Evolutionary conservation across 2,888 invertebrate genomes (phyloP), one percentile per base, ranked within the genome.

Genomic region (Protodeltote pygarga): DNA sequence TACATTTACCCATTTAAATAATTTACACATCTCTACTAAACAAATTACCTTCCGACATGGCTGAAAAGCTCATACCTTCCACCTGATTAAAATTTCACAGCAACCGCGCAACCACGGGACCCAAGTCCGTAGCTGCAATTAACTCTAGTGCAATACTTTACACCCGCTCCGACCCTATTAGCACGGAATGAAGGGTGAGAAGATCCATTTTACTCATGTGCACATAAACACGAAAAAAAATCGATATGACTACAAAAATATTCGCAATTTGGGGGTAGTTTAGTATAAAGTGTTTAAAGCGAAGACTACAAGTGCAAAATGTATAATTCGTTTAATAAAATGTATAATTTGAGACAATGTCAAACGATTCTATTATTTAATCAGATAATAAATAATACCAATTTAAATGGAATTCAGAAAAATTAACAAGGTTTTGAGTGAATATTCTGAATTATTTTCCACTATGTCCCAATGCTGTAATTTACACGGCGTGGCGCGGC

Each of bases 111-210:
- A 6, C 5, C 24, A 5, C 31, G 8, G 10, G 17, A 11, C 37
- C 19, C 45, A 32, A 49, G 17, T 16, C 44, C 57, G 42, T 46
- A 21, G 24, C 33, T 33, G 62, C 51, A 64, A 64, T 61, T 64
- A 63, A 40, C 42, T 51, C 20, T 25, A 55, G 55, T 41, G 51
- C 46, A 28, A 49, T 52, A 57, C 46, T 65, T 61, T 49, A 61
- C 49, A 61, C 62, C 34, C 41, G 19, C 20, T 11, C 29, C 40
- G 32, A 27, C 42, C 44, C 37, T 44, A 24, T 34, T 41, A 31
- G 6, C 13, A 9, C 28, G 4, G 14, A 57, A 25, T 23, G 23
- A 17, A 23, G 19, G 13, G 16, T 29, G 20, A 58, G 63, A 58
- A 58, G 58, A 24, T 17, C 19, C 40, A 58, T 28, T 62, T 29